These are phyloP conservation scores for Aleiodes leptofemur DNA, from an alignment of 2,888 invertebrate genomes.

Conservation along the genomic window DNA sequence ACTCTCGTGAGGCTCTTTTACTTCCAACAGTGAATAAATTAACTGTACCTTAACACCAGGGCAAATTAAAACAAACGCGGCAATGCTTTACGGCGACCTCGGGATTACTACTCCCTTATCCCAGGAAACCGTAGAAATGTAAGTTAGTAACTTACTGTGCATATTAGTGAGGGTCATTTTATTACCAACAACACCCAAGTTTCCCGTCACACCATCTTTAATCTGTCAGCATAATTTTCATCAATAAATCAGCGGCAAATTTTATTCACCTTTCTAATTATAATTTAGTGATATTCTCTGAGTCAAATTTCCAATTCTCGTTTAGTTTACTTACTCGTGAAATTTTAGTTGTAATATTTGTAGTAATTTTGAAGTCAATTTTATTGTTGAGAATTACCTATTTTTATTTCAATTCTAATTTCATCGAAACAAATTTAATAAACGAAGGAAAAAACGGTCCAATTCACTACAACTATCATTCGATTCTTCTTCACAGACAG, in stretches of 20 bases:
- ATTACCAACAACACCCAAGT: not conserved
- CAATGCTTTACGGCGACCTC: slow-evolving; percentile 54
- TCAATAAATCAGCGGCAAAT: slow-evolving; percentile 14
- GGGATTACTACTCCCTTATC: slow-evolving; percentile 51
- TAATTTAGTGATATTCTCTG: too few relatives aligned
- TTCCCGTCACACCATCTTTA: slow-evolving; percentile 23
- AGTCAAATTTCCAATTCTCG: too few relatives aligned
- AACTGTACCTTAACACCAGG: slow-evolving; percentile 52
- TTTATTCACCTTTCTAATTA: not conserved
- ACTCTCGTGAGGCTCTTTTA: slow-evolving; percentile 55
- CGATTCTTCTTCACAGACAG: too few relatives aligned
- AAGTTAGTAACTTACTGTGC: slow-evolving; percentile 24
- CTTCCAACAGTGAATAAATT: slow-evolving; percentile 61
- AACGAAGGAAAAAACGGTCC: too few relatives aligned
- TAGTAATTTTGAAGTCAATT: too few relatives aligned
- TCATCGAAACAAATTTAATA: too few relatives aligned
- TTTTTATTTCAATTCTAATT: too few relatives aligned
- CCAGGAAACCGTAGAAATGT: slow-evolving; percentile 44
- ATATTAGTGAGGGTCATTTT: slow-evolving; percentile 31
- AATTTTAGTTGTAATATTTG: too few relatives aligned
- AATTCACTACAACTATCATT: too few relatives aligned
- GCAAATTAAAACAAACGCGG: slow-evolving; percentile 61
- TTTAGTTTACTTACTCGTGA: too few relatives aligned
- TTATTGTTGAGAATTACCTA: too few relatives aligned
- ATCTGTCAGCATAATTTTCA: slow-evolving; percentile 20